phyloP scores from a whole-genome alignment of 1,140 invertebrate genomes.

The Aphidius gifuensis region DNA sequence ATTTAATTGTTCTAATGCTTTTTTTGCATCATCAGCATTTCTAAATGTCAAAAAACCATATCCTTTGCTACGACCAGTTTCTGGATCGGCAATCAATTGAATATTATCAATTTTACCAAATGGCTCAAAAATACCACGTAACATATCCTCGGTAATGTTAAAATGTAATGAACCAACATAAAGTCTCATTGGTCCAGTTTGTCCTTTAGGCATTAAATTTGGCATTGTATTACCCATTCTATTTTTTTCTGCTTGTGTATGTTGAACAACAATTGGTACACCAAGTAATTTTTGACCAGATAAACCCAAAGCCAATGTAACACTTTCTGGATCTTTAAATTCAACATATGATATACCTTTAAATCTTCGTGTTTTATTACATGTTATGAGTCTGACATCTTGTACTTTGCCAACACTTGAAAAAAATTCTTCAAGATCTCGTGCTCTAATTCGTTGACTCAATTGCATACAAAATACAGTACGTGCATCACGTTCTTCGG shows the following conservation, averaged over 20 bases:
- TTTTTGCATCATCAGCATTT: conserved; percentile 97
- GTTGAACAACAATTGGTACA: conserved; percentile 96
- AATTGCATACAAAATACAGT: conserved; percentile 99
- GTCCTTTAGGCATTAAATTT: conserved; percentile 76
- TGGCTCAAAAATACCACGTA: conserved; percentile 97
- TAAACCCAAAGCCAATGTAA: conserved; percentile 93
- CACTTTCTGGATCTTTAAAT: conserved; percentile 97
- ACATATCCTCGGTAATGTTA: conserved; percentile 99
- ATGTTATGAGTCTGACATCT: conserved; percentile 97
- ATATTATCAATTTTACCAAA: conserved; percentile 99
- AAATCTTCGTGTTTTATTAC: conserved; percentile 97
- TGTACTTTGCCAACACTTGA: conserved; percentile 97
- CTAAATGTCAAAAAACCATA: conserved; percentile 98
- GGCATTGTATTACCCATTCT: conserved; percentile 83
- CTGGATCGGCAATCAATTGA: conserved; percentile 92
- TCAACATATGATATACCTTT: conserved; percentile 99
- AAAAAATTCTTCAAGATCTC: conserved; percentile 99
- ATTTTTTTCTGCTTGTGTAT: conserved; percentile 98
- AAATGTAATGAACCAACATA: conserved; percentile 98
- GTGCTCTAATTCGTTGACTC: conserved; percentile 87
- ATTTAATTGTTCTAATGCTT: conserved; percentile 97
- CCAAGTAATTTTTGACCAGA: conserved; percentile 96
- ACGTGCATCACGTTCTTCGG: conserved; percentile 95
- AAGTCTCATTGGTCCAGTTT: conserved; percentile 89
- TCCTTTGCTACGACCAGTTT: conserved; percentile 92